Base-by-base conservation (phyloP, 2,797 vertebrate genomes). In the Sebastes steindachneri region DNA sequence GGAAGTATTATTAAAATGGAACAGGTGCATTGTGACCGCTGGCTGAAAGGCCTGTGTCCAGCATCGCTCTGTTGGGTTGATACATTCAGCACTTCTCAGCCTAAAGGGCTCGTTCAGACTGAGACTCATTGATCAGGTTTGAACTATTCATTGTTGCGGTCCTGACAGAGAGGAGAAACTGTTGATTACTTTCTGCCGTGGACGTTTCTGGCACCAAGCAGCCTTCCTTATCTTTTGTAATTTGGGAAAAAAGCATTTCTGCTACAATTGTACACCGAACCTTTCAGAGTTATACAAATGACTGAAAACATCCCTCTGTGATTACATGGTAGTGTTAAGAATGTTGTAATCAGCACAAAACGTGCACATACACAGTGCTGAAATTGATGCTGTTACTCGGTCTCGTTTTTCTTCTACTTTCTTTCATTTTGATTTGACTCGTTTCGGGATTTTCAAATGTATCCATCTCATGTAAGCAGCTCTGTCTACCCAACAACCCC, bases 181-280 rank as follows among this genome's bases (percentile, higher is more conserved):
- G 65, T 33, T 76, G 29, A 70, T 86, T 63, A 62, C 64, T 75
- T 83, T 73, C 37, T 81, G 17, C 17, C 67, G 37, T 21, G 9
- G 25, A 65, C 54, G 45, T n/a, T 48, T 64, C 33, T 59, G 54
- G 68, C 53, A 57, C 26, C 0, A 9, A 70, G 59, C 59, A 70
- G 21, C 0, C 10, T 15, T 75, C 58, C 35, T 85, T 76, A 79
- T 81, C 80, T 67, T 17, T 80, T 75, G 60, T 77, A 74, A 80
- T 77, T 83, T 59, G 26, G 35, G 9, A 17, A 37, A 41, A 62
- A 72, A 51, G 14, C 21, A 59, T 19, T 51, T 15, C 60, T 33
- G 33, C 75, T 12, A 48, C 33, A 75, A 51, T 54, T 66, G 37
- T 73, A 64, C 1, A 2, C 7, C 2, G 1, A 71, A 74, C 23